phyloP scores from a whole-genome alignment of 2,113 vertebrate species.

The Macroglossus sobrinus region DNA sequence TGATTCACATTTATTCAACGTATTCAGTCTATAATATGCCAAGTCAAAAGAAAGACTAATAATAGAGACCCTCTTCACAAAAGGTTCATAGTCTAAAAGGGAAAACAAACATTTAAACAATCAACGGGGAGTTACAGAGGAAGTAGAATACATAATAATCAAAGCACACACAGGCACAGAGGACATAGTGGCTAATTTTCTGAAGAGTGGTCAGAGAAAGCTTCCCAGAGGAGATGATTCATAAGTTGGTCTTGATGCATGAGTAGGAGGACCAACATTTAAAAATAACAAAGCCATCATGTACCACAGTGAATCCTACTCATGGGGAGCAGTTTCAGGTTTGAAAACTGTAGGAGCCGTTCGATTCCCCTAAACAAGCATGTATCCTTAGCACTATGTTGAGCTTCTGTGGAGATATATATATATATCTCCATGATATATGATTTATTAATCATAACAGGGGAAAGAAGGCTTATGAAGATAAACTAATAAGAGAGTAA shows the following conservation, averaged over 20 bases:
- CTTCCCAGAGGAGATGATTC: neutral
- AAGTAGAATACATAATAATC: neutral
- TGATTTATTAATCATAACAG: neutral
- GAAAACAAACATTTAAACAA: neutral
- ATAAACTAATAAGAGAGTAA: neutral
- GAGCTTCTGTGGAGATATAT: neutral
- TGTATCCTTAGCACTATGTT: neutral
- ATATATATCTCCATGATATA: no score
- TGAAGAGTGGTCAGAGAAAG: neutral
- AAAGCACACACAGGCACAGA: neutral
- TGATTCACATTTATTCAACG: neutral
- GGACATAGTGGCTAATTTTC: neutral
- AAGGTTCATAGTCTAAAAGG: neutral
- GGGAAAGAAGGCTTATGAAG: neutral
- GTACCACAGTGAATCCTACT: neutral
- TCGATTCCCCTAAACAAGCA: neutral
- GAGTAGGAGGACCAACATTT: neutral
- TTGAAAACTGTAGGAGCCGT: neutral
- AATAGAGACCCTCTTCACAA: neutral
- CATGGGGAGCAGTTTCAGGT: neutral
- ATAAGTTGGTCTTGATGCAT: neutral
- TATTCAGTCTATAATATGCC: neutral
- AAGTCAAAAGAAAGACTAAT: neutral
- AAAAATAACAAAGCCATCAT: neutral
- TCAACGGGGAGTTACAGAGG: neutral